These are phyloP conservation scores for Trichonephila inaurata DNA, from an alignment of 1,140 invertebrate species.

Conservation along the genomic window DNA sequence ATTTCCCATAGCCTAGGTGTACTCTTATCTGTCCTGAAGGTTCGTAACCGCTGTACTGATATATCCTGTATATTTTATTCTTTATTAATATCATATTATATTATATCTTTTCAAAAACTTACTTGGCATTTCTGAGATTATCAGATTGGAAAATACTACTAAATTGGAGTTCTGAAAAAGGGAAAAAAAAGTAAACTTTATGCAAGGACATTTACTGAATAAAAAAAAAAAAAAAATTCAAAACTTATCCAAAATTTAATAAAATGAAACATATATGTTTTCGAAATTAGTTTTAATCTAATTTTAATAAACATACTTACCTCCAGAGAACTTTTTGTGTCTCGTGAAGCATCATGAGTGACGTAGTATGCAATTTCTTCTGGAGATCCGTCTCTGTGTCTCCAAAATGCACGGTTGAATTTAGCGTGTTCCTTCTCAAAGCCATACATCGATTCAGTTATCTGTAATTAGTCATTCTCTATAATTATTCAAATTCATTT, in stretches of 20 bases:
- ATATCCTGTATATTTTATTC: too few species aligned
- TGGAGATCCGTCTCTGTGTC: constrained; percentile 80
- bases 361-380: constrained; percentile 80
- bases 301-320: background rate
- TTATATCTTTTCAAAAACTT: background rate
- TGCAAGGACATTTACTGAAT: background rate
- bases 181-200: background rate
- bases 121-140: constrained; percentile 54
- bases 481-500: too few species aligned
- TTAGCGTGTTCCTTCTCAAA: constrained; percentile 77
- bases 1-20: too few species aligned
- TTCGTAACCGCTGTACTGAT: too few species aligned
- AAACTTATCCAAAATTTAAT: background rate
- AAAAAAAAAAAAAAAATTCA: background rate
- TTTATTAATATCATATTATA: too few species aligned
- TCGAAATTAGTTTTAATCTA: too few species aligned
- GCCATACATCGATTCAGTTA: constrained; percentile 71
- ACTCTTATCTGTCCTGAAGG: too few species aligned
- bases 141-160: constrained; percentile 81
- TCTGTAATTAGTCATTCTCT: constrained; percentile 26
- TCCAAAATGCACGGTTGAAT: constrained; percentile 78
- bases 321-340: constrained; percentile 81
- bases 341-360: constrained; percentile 80
- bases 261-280: too few species aligned
- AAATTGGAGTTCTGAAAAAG: constrained; percentile 79